Conservation (phyloP, 2,888 invertebrate species). For the Cybosia mesomella region DNA sequence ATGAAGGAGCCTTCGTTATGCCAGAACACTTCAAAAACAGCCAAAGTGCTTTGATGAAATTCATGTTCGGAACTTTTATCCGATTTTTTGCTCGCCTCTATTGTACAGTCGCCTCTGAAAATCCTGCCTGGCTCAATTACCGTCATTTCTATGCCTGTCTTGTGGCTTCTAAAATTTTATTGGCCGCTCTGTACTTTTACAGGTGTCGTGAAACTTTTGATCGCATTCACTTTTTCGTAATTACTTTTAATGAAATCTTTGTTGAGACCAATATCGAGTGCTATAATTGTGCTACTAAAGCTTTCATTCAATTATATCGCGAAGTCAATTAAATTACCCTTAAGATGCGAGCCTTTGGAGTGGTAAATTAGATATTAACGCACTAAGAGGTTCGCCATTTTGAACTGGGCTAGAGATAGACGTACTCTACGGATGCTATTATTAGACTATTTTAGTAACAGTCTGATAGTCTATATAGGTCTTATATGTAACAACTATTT, state of each 20-base stretch:
- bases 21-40: conserved; percentile 41
- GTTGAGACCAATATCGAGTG: conserved; percentile 19
- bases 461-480: neutral
- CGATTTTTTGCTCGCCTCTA: conserved; percentile 33
- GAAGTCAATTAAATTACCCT: conserved; percentile 56
- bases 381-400: conserved; percentile 57
- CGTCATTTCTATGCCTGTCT: conserved; percentile 49
- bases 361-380: conserved; percentile 67
- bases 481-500: neutral
- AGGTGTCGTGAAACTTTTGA: conserved; percentile 29
- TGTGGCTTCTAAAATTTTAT: conserved; percentile 52
- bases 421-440: conserved; percentile 13
- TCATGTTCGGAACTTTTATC: conserved; percentile 45
- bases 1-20: conserved; percentile 28
- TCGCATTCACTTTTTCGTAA: conserved; percentile 17
- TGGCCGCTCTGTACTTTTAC: conserved; percentile 29
- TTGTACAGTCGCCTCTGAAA: conserved; percentile 39
- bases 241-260: conserved; percentile 15
- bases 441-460: neutral
- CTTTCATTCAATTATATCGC: conserved; percentile 49
- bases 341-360: conserved; percentile 59
- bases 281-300: conserved; percentile 30
- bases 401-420: conserved; percentile 19
- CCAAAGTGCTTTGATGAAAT: conserved; percentile 45
- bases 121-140: conserved; percentile 46